These are phyloP conservation scores for Atta texana DNA, from an alignment of 1,140 invertebrate species.

Conservation along the genomic window DNA sequence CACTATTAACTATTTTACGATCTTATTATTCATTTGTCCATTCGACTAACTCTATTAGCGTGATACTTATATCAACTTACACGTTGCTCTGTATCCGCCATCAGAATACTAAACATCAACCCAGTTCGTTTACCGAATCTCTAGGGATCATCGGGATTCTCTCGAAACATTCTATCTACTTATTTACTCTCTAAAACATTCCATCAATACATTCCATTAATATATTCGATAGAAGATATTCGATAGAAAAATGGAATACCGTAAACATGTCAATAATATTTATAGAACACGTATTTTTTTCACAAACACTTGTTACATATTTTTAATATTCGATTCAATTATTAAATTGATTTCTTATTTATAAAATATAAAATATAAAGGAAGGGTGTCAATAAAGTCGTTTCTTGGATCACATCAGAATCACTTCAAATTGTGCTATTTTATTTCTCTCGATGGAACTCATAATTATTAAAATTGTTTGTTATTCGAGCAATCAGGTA, in stretches of 20 bases:
- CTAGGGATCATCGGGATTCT: neutral
- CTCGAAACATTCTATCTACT: neutral
- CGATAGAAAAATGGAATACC: neutral
- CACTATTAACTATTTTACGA: neutral
- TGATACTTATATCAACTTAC: slow-evolving; percentile 41
- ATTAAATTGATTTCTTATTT: neutral
- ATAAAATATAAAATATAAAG: neutral
- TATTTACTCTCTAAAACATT: neutral
- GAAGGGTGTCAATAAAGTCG: no score
- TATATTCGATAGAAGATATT: neutral
- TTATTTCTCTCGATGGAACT: no score
- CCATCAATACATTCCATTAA: neutral
- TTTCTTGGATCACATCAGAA: no score
- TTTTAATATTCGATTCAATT: neutral
- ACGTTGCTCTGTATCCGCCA: slow-evolving; percentile 9
- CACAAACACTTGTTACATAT: neutral
- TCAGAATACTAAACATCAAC: slow-evolving; percentile 44
- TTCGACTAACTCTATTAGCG: slow-evolving; percentile 22
- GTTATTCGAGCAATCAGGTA: no score
- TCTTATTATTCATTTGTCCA: neutral
- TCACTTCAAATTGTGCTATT: no score
- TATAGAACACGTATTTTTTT: neutral
- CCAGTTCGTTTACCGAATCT: slow-evolving; percentile 1
- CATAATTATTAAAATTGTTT: no score
- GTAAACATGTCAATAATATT: slow-evolving; percentile 21